phyloP scores from a whole-genome alignment of 2,888 invertebrate species.

The Himalopsyche anomala region DNA sequence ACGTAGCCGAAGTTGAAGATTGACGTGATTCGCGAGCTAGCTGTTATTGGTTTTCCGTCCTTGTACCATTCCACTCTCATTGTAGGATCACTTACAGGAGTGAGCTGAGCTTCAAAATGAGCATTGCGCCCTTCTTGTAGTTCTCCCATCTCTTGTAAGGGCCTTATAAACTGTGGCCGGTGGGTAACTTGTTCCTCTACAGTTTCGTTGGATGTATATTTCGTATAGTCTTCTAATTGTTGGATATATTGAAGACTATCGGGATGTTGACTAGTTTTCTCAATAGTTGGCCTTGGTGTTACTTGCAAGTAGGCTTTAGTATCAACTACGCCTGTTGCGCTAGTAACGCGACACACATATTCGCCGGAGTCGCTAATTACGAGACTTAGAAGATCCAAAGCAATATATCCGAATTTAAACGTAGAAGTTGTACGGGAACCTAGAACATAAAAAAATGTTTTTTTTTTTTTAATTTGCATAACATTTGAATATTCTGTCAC shows the following conservation, averaged over 20 bases:
- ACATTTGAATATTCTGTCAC: conserved; percentile 43
- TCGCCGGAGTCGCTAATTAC: conserved; percentile 92
- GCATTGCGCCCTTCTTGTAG: conserved; percentile 93
- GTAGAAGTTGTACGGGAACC: conserved; percentile 96
- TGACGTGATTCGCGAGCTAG: conserved; percentile 97
- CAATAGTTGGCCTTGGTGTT: conserved; percentile 88
- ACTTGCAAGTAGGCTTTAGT: conserved; percentile 89
- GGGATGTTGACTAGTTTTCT: conserved; percentile 92
- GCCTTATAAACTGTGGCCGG: conserved; percentile 91
- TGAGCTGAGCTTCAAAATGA: conserved; percentile 94
- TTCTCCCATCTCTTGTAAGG: conserved; percentile 90
- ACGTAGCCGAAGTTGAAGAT: conserved; percentile 99
- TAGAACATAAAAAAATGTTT: conserved; percentile 69
- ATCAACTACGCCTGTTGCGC: conserved; percentile 91
- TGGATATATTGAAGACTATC: conserved; percentile 93
- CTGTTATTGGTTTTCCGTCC: conserved; percentile 95
- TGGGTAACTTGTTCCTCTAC: conserved; percentile 88
- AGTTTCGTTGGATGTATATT: conserved; percentile 90
- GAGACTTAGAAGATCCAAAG: conserved; percentile 92
- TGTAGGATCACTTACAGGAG: conserved; percentile 93
- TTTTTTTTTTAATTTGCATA: not conserved
- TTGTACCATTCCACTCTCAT: conserved; percentile 98
- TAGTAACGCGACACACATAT: conserved; percentile 92
- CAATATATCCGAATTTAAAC: conserved; percentile 98
- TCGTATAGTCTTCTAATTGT: conserved; percentile 92